Evolutionary conservation across 2,888 invertebrate genomes (phyloP).

Genomic region (Zelleria hepariella): DNA sequence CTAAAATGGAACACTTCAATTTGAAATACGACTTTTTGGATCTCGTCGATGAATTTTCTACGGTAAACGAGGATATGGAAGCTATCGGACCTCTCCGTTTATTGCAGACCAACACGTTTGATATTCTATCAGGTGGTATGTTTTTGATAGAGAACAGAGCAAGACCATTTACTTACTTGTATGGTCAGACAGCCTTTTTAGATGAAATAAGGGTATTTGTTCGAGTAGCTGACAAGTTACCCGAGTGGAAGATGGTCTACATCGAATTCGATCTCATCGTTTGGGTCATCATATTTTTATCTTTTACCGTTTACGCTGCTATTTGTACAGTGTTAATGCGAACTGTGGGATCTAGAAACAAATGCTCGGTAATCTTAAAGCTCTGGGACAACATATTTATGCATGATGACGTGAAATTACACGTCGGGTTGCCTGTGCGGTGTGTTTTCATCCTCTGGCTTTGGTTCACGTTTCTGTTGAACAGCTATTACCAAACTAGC

Average conservation of each 20-base stretch:
- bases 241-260: constrained; percentile 29
- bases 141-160: constrained; percentile 21
- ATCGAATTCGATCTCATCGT: constrained; percentile 26
- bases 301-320: constrained; percentile 20
- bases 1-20: constrained; percentile 28
- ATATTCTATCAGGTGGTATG: constrained; percentile 23
- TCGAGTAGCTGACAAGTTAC: constrained; percentile 21
- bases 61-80: constrained; percentile 16
- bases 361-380: constrained; percentile 20
- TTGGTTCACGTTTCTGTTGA: constrained; percentile 23
- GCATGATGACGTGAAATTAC: constrained; percentile 19
- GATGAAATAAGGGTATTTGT: constrained; percentile 35
- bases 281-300: constrained; percentile 26
- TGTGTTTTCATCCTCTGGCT: constrained; percentile 1
- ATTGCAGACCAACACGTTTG: constrained; percentile 20
- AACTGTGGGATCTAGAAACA: constrained; percentile 14
- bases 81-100: constrained; percentile 24
- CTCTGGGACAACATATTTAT: constrained; percentile 27
- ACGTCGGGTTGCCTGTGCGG: constrained; percentile 8
- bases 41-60: constrained; percentile 17
- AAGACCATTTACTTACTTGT: constrained; percentile 25
- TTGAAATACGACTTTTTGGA: constrained; percentile 25
- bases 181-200: constrained; percentile 24
- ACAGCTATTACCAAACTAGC: constrained; percentile 30
- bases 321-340: constrained; percentile 19